A percentile compares a stretch with the other conserved stretches of the same genome.
Evolutionary conservation across 2,888 invertebrate species (phyloP).

Genomic region (Lutraria lutraria): DNA sequence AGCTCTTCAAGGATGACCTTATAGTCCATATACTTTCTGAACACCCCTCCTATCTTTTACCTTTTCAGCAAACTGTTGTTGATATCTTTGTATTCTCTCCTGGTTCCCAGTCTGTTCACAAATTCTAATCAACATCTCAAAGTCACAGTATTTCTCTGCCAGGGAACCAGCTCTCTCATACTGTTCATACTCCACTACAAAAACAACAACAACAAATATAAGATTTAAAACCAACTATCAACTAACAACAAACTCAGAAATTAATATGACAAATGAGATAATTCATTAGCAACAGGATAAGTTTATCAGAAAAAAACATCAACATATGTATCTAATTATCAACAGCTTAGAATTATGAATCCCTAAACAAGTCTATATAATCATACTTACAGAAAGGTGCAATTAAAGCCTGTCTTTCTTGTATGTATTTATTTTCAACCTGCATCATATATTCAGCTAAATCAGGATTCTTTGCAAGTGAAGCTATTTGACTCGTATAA

Average conservation of each 20-base stretch:
- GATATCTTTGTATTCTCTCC: conserved; percentile 91
- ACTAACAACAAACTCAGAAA: not conserved
- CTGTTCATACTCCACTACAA: conserved; percentile 92
- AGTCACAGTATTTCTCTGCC: conserved; percentile 96
- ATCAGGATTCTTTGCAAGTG: conserved; percentile 74
- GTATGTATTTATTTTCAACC: conserved; percentile 90
- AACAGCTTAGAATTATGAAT: too few relatives aligned
- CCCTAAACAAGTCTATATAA: not conserved
- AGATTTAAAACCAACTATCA: not conserved
- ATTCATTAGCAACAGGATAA: not conserved
- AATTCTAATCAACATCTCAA: conserved; percentile 92
- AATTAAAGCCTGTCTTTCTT: conserved; percentile 86
- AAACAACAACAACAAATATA: conserved; percentile 9
- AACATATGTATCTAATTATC: too few relatives aligned
- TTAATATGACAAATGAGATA: not conserved
- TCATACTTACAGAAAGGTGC: conserved; percentile 84
- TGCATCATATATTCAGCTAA: conserved; percentile 70
- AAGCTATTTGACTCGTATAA: conserved; percentile 90
- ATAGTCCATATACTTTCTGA: too few relatives aligned
- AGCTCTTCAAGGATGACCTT: too few relatives aligned
- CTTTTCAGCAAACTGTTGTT: conserved; percentile 90
- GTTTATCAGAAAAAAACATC: too few relatives aligned
- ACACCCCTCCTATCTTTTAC: conserved; percentile 72
- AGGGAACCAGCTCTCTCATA: conserved; percentile 93
- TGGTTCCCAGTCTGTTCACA: conserved; percentile 93